Percentiles rank a stretch among this genome's conserved stretches.
Evolutionary conservation across 2,888 invertebrate genomes (phyloP).

Genomic region (Punctoribates punctum): DNA sequence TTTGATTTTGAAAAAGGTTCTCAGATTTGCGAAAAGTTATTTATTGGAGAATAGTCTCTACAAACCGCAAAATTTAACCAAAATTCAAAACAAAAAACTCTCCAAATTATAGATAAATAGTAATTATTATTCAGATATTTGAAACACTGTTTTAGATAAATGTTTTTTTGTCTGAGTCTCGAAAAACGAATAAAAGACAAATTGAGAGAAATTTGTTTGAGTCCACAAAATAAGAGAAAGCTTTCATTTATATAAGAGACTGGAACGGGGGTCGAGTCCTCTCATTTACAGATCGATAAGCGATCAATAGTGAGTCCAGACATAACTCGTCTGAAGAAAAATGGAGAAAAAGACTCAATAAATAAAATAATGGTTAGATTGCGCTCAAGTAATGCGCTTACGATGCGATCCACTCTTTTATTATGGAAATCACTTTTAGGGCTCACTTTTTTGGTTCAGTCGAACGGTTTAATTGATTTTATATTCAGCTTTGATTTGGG

Average conservation of each 20-base stretch:
- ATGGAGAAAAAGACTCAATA: constrained; percentile 20
- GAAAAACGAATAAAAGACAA: too few species aligned
- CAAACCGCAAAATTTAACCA: too few species aligned
- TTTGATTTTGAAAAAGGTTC: too few species aligned
- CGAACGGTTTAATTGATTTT: constrained; percentile 8
- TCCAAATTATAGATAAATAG: too few species aligned
- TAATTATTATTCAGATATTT: too few species aligned
- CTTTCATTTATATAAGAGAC: background rate
- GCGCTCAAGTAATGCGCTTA: background rate
- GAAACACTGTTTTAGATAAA: too few species aligned
- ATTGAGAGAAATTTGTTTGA: background rate
- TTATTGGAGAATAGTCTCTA: too few species aligned
- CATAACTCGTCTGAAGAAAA: constrained; percentile 4
- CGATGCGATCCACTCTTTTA: background rate
- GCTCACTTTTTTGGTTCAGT: constrained; percentile 5
- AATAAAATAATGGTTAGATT: background rate
- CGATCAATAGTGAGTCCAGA: constrained; percentile 32
- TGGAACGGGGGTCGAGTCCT: background rate
- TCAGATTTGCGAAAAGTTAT: too few species aligned
- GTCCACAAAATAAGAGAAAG: constrained; percentile 9
- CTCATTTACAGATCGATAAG: constrained; percentile 4
- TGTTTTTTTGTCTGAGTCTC: too few species aligned
- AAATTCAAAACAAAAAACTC: too few species aligned
- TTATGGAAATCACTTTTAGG: constrained; percentile 24
- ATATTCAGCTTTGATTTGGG: background rate